phyloP scores from a whole-genome alignment of 2,888 invertebrate genomes.

The Sesia bembeciformis region DNA sequence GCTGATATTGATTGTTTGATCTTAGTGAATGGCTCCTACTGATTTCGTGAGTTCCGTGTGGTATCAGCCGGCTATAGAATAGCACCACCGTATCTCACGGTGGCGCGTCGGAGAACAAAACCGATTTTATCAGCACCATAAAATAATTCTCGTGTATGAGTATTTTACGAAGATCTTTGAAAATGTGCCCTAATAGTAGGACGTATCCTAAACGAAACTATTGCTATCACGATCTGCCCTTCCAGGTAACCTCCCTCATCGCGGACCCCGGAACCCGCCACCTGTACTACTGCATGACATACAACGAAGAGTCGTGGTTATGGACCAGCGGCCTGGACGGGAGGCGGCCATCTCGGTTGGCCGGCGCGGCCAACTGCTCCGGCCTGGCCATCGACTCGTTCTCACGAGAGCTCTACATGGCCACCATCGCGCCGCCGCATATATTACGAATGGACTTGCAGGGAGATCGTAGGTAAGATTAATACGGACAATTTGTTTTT shows the following conservation, averaged over 20 bases:
- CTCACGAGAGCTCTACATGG: slow-evolving; percentile 81
- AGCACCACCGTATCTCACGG: too few species aligned
- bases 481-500: too few species aligned
- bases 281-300: slow-evolving; percentile 74
- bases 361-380: slow-evolving; percentile 42
- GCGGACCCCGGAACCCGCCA: slow-evolving; percentile 76
- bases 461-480: background rate
- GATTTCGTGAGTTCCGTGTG: too few species aligned
- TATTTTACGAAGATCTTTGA: too few species aligned
- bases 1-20: too few species aligned
- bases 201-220: too few species aligned
- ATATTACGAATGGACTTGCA: slow-evolving; percentile 28
- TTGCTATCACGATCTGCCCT: background rate
- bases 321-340: slow-evolving; percentile 74
- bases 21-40: too few species aligned
- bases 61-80: too few species aligned
- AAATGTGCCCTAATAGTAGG: too few species aligned
- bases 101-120: too few species aligned
- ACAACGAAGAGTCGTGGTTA: slow-evolving; percentile 58
- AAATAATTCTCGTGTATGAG: too few species aligned
- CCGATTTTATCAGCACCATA: too few species aligned
- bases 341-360: slow-evolving; percentile 46
- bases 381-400: slow-evolving; percentile 66
- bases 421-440: slow-evolving; percentile 71
- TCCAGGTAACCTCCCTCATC: slow-evolving; percentile 72